Base-by-base conservation (phyloP, 2,888 invertebrate genomes). In the Aphidius colemani region DNA sequence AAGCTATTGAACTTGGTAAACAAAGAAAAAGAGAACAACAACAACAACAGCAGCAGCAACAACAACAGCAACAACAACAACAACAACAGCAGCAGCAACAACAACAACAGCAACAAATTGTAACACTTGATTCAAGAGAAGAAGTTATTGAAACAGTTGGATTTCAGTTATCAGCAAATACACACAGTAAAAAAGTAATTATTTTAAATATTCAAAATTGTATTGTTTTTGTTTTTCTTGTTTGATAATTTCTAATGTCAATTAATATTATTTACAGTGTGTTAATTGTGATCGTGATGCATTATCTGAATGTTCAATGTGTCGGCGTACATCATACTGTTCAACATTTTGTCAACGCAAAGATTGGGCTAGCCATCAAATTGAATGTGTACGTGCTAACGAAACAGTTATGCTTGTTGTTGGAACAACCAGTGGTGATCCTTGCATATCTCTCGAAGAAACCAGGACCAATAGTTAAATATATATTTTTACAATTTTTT, bases 251-350 rank as follows among this genome's bases (percentile, higher is more conserved):
- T n/a, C n/a, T n/a, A n/a, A n/a, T n/a, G n/a, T n/a, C n/a, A n/a
- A 6, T 6, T 18, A 56, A 56, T 40, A 39, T 53, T 63, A 61
- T 62, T 75, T 68, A 44, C 69, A 94, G 93, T 95, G 95, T 83
- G 93, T 93, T 59, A 95, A 95, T 81, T 95, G 95, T 79, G 93
- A 94, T 81, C 87, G 94, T 66, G 94, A 93, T 79, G 94, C 94
- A 8, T 87, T 91, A 58, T 93, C 93, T 0, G 94, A 94, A 80
- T 95, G 95, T 80, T 94, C 94, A 0, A 84, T 94, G 49, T 95
- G 95, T 76, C 87, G 94, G 59, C 87, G 92, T 67, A 94, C 94
- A 10, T 93, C 93, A 8, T 95, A 95, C 82, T 95, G 95, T 81
- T 94, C 94, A 7, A 92, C 91, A 4, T 94, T 93, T 83, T 95